These are phyloP conservation scores for Isichthys henryi DNA, from an alignment of 2,113 vertebrate genomes.

Conservation along the genomic window DNA sequence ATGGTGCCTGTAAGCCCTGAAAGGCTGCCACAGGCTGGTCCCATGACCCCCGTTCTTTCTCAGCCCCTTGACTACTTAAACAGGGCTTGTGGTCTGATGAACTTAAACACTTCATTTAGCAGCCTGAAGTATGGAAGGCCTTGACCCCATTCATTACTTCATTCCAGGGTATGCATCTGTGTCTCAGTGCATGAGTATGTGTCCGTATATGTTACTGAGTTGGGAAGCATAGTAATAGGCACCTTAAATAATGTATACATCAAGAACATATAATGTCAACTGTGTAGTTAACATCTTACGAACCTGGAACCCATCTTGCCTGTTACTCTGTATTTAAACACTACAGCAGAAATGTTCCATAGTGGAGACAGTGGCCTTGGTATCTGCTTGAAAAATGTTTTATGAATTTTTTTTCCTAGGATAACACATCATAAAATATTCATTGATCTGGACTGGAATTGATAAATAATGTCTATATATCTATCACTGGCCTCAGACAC, in stretches of 20 bases:
- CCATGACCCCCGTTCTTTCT: slow-evolving; percentile 50
- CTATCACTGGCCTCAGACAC: slow-evolving; percentile 31
- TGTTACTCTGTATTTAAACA: not conserved
- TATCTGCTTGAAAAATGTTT: slow-evolving; percentile 21
- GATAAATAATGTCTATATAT: not conserved
- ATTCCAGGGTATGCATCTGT: not conserved
- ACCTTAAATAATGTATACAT: not conserved
- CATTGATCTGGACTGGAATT: slow-evolving; percentile 9
- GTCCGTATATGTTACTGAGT: not conserved
- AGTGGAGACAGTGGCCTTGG: not conserved
- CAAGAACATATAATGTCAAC: not conserved
- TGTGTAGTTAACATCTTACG: not conserved
- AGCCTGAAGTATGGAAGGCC: not conserved
- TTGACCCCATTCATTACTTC: not conserved
- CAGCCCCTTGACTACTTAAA: slow-evolving; percentile 47
- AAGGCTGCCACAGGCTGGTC: slow-evolving; percentile 58
- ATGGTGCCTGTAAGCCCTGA: slow-evolving; percentile 57
- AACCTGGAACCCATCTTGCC: not conserved
- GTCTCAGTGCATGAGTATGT: not conserved
- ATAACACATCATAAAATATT: slow-evolving; percentile 33
- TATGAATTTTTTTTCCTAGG: slow-evolving; percentile 32
- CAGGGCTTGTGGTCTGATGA: slow-evolving; percentile 48
- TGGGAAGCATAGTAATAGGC: not conserved
- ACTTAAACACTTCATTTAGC: slow-evolving; percentile 62
- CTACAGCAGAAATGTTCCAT: not conserved